A percentile compares a stretch with the other conserved stretches of the same genome.
These are phyloP conservation scores for Habroteleia sp. DNA, from an alignment of 2,888 invertebrate genomes.

Conservation along the genomic window DNA sequence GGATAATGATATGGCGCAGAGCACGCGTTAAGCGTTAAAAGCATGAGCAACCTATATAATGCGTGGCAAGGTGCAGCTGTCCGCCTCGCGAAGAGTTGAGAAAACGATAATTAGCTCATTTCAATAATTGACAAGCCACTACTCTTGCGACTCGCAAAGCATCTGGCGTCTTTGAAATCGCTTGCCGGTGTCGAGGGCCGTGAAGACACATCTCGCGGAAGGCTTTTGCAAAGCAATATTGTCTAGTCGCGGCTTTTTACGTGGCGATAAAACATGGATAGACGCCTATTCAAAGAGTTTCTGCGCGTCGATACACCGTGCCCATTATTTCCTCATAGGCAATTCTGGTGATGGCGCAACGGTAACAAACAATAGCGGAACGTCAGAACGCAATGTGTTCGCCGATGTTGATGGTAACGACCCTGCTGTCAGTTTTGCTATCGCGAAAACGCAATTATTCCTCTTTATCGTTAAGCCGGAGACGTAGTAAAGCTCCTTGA, in stretches of 20 bases:
- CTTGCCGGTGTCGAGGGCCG: constrained; percentile 29
- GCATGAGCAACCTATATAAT: constrained; percentile 60
- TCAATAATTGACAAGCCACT: constrained; percentile 79
- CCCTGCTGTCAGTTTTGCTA: constrained; percentile 68
- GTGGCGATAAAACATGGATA: constrained; percentile 74
- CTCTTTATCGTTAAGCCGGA: constrained; percentile 53
- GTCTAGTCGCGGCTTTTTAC: constrained; percentile 73
- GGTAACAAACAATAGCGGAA: constrained; percentile 57
- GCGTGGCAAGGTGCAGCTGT: constrained; percentile 73
- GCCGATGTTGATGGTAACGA: constrained; percentile 70
- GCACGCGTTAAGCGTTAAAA: constrained; percentile 71
- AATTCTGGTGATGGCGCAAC: constrained; percentile 61
- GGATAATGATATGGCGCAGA: constrained; percentile 73
- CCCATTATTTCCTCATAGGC: constrained; percentile 73
- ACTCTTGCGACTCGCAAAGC: constrained; percentile 71
- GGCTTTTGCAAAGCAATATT: constrained; percentile 63
- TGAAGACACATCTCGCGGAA: constrained; percentile 35
- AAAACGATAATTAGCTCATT: constrained; percentile 81
- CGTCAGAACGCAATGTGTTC: constrained; percentile 62
- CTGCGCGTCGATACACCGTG: constrained; percentile 61
- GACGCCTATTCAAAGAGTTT: constrained; percentile 68
- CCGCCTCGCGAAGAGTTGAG: constrained; percentile 67
- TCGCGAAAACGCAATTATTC: constrained; percentile 67
- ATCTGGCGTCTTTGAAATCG: constrained; percentile 72
- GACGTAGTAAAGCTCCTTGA: constrained; percentile 69